phyloP scores from a whole-genome alignment of 2,888 invertebrate species.

The Agonopterix alstromeriana region DNA sequence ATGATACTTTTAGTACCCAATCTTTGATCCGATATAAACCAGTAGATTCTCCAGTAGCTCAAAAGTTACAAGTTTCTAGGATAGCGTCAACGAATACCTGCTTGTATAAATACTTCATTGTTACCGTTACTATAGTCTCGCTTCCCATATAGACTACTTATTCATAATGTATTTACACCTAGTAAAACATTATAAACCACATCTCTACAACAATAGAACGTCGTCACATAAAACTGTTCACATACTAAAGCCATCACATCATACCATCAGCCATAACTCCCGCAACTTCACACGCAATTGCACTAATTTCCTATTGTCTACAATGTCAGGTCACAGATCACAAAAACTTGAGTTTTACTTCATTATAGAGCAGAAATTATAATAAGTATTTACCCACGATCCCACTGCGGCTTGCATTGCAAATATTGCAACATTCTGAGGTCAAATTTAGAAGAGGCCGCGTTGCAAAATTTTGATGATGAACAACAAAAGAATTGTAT shows the following conservation, averaged over 20 bases:
- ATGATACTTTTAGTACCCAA: no score
- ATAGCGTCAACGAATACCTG: no score
- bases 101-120: no score
- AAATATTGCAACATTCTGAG: conserved; percentile 7
- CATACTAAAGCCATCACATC: neutral
- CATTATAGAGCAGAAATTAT: conserved; percentile 11
- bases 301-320: conserved; percentile 7
- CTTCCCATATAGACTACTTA: no score
- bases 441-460: conserved; percentile 4
- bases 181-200: no score
- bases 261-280: neutral
- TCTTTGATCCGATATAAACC: no score
- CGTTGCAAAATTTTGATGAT: conserved; percentile 1
- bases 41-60: no score
- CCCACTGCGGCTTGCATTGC: conserved; percentile 11
- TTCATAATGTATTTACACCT: no score
- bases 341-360: conserved; percentile 8
- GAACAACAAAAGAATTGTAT: neutral
- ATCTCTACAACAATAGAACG: no score
- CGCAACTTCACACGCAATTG: conserved; percentile 10
- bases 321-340: conserved; percentile 5
- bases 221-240: neutral
- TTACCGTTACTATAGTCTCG: no score
- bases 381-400: conserved; percentile 21
- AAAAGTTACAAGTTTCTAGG: no score